A percentile compares a stretch with the other conserved stretches of the same genome.
Evolutionary conservation across 2,113 vertebrate genomes (phyloP).

Genomic region (Seriola dumerili): DNA sequence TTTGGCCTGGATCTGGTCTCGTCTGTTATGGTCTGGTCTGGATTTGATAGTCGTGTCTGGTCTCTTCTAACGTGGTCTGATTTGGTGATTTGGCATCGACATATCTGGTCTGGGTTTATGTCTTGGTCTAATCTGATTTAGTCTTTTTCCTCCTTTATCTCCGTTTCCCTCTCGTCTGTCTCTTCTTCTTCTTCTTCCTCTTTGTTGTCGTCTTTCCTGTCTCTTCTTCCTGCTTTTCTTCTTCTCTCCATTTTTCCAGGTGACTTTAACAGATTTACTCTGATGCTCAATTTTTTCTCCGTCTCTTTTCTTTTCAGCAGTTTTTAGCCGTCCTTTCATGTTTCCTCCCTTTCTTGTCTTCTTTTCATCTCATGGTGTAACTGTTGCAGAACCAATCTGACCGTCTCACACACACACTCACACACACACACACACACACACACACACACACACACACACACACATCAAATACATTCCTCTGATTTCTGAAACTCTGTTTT

Average conservation of each 20-base stretch:
- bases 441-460: slow-evolving; percentile 29
- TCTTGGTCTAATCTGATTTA: too few relatives aligned
- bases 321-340: slow-evolving; percentile 72
- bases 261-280: slow-evolving; percentile 30
- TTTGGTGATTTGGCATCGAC: too few relatives aligned
- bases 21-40: too few relatives aligned
- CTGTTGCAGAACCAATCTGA: slow-evolving; percentile 71
- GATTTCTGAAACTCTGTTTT: slow-evolving; percentile 44
- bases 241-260: background rate
- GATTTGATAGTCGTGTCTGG: too few relatives aligned
- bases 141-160: too few relatives aligned
- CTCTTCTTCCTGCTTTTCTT: background rate
- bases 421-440: slow-evolving; percentile 32
- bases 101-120: too few relatives aligned
- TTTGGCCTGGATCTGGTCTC: too few relatives aligned
- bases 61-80: too few relatives aligned
- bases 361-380: slow-evolving; percentile 72
- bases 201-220: slow-evolving; percentile 1
- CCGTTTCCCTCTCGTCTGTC: too few relatives aligned
- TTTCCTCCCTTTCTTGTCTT: slow-evolving; percentile 60
- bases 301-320: slow-evolving; percentile 33
- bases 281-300: slow-evolving; percentile 8
- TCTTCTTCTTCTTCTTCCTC: background rate
- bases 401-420: slow-evolving; percentile 11
- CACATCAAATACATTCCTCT: slow-evolving; percentile 45